A percentile compares a stretch with the other conserved stretches of the same genome.
These are phyloP conservation scores for Rhagologus leucostigma DNA, from an alignment of 2,113 vertebrate species.

Conservation along the genomic window DNA sequence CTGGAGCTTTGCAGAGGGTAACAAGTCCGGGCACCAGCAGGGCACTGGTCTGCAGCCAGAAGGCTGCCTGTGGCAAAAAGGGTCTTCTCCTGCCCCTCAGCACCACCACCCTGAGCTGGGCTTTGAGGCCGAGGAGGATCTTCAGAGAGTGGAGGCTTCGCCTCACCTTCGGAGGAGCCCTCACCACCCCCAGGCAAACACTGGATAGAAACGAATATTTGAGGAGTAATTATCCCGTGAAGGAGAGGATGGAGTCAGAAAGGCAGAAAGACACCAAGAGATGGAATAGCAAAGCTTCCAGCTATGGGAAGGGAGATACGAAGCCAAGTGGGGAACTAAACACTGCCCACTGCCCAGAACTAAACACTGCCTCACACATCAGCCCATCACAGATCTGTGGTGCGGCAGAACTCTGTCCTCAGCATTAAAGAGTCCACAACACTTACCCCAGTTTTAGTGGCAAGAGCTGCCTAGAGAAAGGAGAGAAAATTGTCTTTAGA, in stretches of 20 bases:
- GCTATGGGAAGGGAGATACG: neutral
- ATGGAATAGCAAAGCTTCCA: neutral
- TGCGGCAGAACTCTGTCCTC: neutral
- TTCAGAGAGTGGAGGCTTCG: neutral
- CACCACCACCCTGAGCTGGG: neutral
- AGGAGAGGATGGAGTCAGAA: neutral
- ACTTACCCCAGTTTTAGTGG: conserved; percentile 91
- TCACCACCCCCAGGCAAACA: neutral
- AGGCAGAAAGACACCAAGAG: neutral
- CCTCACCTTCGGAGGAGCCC: neutral
- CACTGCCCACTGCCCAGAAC: neutral
- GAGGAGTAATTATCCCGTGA: neutral
- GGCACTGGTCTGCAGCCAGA: neutral
- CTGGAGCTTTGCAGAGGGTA: neutral
- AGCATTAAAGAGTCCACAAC: neutral
- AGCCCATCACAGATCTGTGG: neutral
- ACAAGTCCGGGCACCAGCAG: neutral
- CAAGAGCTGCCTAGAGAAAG: conserved; percentile 77
- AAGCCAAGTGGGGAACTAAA: neutral
- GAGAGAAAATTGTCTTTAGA: conserved; percentile 64
- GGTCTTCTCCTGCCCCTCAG: neutral
- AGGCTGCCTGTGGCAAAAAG: neutral
- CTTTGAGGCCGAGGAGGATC: rapidly evolving
- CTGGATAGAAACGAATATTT: rapidly evolving
- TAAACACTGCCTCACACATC: neutral